Percentiles rank a stretch among this genome's conserved stretches.
Conservation (phyloP, 2,113 vertebrate genomes). For the Cyrtonyx montezumae region DNA sequence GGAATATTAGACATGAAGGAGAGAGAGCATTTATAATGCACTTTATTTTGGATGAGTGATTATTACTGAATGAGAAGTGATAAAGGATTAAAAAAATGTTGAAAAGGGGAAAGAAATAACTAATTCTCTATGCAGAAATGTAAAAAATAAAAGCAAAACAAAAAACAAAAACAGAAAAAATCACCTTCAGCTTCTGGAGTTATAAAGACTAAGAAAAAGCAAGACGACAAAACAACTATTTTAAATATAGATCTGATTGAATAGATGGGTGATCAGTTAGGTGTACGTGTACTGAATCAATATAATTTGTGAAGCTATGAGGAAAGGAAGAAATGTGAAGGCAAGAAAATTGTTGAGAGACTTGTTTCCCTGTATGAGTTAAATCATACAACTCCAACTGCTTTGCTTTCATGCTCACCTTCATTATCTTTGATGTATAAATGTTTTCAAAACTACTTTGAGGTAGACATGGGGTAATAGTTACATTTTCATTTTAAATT, state of each 20-base stretch:
- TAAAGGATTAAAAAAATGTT: background rate
- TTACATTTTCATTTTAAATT: background rate
- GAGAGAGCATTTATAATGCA: background rate
- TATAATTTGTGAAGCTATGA: background rate
- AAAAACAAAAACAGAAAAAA: background rate
- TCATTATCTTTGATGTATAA: background rate
- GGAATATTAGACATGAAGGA: background rate
- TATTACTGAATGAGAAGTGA: background rate
- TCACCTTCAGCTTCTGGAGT: rapidly evolving
- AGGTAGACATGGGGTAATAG: background rate
- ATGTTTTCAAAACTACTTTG: background rate
- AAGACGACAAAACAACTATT: background rate
- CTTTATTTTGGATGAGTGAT: background rate
- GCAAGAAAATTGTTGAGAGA: background rate
- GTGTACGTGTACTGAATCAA: background rate
- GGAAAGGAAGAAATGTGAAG: background rate
- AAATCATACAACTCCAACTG: background rate
- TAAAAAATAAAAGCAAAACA: background rate
- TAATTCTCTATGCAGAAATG: background rate
- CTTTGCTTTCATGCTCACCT: background rate
- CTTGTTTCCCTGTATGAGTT: background rate
- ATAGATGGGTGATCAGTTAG: background rate
- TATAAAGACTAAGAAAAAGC: background rate
- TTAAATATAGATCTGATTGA: background rate
- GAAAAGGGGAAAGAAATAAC: background rate